Conservation (phyloP, 2,113 vertebrate genomes). For the Ciconia maguari region DNA sequence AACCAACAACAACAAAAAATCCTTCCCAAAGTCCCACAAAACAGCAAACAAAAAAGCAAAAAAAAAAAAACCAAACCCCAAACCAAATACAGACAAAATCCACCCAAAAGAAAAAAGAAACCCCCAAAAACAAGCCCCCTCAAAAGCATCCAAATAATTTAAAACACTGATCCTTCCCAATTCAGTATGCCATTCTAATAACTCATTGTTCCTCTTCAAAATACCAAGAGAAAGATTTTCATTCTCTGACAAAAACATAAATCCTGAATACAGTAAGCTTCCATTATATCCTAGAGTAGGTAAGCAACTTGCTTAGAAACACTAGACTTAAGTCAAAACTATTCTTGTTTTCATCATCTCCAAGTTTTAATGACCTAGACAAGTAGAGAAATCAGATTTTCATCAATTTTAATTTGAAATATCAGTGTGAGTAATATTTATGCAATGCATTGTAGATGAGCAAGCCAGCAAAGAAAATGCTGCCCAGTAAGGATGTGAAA, state of each 20-base stretch:
- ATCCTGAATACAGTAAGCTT: neutral
- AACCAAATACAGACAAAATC: neutral
- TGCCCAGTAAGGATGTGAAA: neutral
- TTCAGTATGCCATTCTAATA: neutral
- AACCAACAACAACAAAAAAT: neutral
- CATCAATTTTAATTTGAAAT: neutral
- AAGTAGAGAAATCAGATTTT: neutral
- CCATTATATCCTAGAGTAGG: neutral
- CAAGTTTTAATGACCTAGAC: neutral
- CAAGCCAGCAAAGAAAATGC: neutral
- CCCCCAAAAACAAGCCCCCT: accelerated
- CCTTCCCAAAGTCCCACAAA: neutral
- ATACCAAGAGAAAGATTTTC: neutral
- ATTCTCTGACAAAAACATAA: neutral
- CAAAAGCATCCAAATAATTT: neutral
- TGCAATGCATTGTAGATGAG: neutral
- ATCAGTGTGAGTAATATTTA: neutral
- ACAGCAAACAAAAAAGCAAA: neutral
- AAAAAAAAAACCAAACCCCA: neutral
- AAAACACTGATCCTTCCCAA: neutral
- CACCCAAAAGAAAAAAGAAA: neutral
- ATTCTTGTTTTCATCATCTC: neutral
- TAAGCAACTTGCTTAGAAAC: neutral
- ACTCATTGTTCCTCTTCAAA: neutral
- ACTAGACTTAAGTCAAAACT: neutral